A percentile compares a stretch with the other conserved stretches of the same genome.
phyloP scores from a whole-genome alignment of 1,140 invertebrate genomes.

The Macrotrachela quadricornifera region DNA sequence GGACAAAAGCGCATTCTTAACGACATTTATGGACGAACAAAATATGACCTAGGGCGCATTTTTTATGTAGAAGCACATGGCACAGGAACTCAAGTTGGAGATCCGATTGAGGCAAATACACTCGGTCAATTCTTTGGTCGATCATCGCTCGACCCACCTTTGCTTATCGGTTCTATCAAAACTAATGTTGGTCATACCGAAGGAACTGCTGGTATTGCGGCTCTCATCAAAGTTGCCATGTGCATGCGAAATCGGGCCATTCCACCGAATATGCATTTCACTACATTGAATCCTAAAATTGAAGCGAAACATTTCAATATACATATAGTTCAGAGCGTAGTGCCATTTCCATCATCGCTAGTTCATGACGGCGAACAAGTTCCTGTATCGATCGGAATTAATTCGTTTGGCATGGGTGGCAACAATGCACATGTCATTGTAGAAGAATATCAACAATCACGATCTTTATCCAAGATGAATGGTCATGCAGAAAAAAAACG shows the following conservation, averaged over 20 bases:
- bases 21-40: background rate
- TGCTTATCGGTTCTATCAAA: background rate
- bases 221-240: background rate
- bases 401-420: background rate
- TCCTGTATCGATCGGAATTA: background rate
- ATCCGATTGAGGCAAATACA: background rate
- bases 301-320: background rate
- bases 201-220: background rate
- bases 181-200: constrained; percentile 1
- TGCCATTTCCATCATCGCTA: background rate
- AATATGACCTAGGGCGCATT: background rate
- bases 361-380: too few species aligned
- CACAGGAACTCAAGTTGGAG: background rate
- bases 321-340: background rate
- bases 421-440: background rate
- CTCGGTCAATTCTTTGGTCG: background rate
- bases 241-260: background rate
- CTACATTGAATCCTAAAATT: background rate
- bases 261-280: background rate
- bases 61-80: constrained; percentile 1
- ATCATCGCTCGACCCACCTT: background rate
- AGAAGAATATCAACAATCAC: background rate
- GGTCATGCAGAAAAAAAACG: too few species aligned
- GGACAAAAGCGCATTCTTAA: background rate
- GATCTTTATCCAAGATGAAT: too few species aligned